Base-by-base conservation (phyloP, 37 sponge, comb jelly and placozoan genomes). In the Agelas oroides region DNA sequence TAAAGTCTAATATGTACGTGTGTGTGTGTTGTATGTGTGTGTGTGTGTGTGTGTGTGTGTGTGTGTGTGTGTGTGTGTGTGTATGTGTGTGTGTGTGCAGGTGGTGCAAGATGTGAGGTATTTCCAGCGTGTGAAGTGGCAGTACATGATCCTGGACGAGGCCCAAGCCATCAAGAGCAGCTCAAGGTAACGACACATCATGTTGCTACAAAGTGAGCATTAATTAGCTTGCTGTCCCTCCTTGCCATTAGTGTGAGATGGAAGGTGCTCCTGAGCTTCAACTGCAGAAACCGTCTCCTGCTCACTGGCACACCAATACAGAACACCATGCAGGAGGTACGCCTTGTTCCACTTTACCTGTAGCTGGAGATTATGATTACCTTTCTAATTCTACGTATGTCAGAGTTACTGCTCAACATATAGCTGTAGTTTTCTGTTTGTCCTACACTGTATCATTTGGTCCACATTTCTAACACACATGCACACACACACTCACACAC, bases 101-200 rank as follows among this genome's bases (percentile, higher is more conserved):
- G 79, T 95, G 58, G 95, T 97, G 34, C 76, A 84, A 39, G 97
- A 97, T 63, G 80, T 89, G 71, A 91, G 90, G 71, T 97, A 94
- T 61, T 95, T 97, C 46, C 97, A 97, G 65, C 63, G 91, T 1
- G 64, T 95, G n/a, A 93, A 95, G 70, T 97, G 97, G 97, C 97
- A 97, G 95, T 97, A 97, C 77, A 92, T 97, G 93, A 90, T 97
- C 18, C 86, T 97, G 76, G 97, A 97, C 39, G 97, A 97, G 73
- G 97, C 97, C 24, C 97, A 97, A 71, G 97, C 97, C 74, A 95
- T 97, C 75, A 97, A 97, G 89, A 97, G 97, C 61, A 93, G 93
- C 78, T 69, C 73, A 52, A 92, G 92, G 92, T 75, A 28, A 6
- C 33, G 30, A 2, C 20, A 52, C 21, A 56, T 54, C 30, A 31